These are phyloP conservation scores for Glaucidium brasilianum DNA, from an alignment of 2,113 vertebrate species.

Conservation along the genomic window DNA sequence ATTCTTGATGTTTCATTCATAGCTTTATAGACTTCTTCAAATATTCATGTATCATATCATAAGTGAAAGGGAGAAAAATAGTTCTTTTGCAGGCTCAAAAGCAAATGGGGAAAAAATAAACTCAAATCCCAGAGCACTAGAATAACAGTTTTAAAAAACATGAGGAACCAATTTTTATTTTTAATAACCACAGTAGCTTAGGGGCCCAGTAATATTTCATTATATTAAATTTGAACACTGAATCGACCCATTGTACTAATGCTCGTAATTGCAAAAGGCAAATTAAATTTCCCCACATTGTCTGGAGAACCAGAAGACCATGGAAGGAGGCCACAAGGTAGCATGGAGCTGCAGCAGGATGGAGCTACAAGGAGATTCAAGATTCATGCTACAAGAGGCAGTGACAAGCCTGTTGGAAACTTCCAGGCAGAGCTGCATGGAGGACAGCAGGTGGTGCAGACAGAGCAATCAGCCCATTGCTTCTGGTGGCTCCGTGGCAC, in stretches of 20 bases:
- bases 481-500: background rate
- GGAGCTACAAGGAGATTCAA: background rate
- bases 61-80: conserved; percentile 67
- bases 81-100: conserved; percentile 46
- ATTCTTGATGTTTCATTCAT: conserved; percentile 54
- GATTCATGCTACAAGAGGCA: background rate
- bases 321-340: background rate
- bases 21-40: conserved; percentile 56
- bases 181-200: conserved; percentile 3
- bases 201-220: background rate
- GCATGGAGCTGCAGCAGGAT: background rate
- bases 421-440: background rate
- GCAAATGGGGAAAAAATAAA: conserved; percentile 38
- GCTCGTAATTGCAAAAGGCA: conserved; percentile 22
- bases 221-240: background rate
- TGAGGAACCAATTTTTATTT: background rate
- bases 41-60: conserved; percentile 61
- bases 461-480: background rate
- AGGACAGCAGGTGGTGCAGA: background rate
- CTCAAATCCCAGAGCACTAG: conserved; percentile 30
- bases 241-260: background rate
- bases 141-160: conserved; percentile 18
- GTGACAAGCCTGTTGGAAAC: background rate
- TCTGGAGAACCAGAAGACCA: background rate
- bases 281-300: background rate